Percentiles rank a stretch among this genome's conserved stretches.
phyloP scores from a whole-genome alignment of 2,888 invertebrate species.

The Nymphalis c-album region DNA sequence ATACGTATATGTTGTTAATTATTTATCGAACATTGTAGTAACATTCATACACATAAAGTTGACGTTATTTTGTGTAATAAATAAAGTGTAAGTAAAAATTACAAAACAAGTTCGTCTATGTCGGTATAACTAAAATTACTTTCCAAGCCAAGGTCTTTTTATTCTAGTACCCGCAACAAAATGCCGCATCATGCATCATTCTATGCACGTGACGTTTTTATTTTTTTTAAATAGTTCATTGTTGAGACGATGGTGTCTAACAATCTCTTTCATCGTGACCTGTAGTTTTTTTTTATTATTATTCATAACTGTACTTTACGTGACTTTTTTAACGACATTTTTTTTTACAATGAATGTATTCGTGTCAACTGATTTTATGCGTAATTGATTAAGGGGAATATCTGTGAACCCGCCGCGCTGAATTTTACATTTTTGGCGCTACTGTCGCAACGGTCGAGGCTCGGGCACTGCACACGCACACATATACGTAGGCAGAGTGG shows the following conservation, averaged over 20 bases:
- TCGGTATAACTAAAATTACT: neutral
- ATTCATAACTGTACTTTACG: neutral
- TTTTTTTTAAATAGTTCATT: constrained; percentile 21
- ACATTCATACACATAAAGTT: too few relatives aligned
- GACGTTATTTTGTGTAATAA: too few relatives aligned
- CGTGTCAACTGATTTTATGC: neutral
- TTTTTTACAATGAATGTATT: neutral
- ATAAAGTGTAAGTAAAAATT: too few relatives aligned
- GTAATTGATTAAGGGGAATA: neutral
- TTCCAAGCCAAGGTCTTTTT: constrained; percentile 5
- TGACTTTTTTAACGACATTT: neutral
- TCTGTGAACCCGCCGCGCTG: too few relatives aligned
- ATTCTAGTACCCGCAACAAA: constrained; percentile 14
- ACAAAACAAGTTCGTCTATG: neutral
- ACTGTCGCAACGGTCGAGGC: too few relatives aligned
- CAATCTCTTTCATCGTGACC: constrained; percentile 11
- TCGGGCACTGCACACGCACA: too few relatives aligned
- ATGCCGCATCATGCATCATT: constrained; percentile 21
- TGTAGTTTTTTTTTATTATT: constrained; percentile 5
- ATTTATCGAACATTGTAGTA: too few relatives aligned
- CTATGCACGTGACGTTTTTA: constrained; percentile 19
- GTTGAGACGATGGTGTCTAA: constrained; percentile 19
- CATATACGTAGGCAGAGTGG: too few relatives aligned
- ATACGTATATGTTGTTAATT: too few relatives aligned
- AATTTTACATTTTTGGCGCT: too few relatives aligned